These are phyloP conservation scores for Magallana gigas DNA, from an alignment of 1,140 invertebrate genomes.

Conservation along the genomic window DNA sequence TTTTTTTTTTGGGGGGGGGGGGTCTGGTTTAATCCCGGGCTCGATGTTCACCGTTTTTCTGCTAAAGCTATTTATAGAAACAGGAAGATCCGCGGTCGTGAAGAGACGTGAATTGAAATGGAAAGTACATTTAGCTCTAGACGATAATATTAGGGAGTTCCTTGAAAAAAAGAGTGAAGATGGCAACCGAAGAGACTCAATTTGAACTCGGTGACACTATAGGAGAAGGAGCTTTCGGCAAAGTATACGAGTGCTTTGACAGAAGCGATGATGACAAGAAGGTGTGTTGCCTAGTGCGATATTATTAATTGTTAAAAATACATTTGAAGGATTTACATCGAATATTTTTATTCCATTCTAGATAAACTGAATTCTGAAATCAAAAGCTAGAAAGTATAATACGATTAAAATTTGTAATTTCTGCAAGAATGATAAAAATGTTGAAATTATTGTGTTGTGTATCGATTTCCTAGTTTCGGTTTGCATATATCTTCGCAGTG, in stretches of 20 bases:
- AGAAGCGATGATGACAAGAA: constrained; percentile 29
- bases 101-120: neutral
- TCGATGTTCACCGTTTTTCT: neutral
- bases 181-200: constrained; percentile 37
- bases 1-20: no score
- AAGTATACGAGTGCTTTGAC: constrained; percentile 59
- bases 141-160: neutral
- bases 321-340: neutral
- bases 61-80: neutral
- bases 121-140: neutral
- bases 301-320: neutral
- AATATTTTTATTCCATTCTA: neutral
- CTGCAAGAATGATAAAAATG: neutral
- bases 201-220: constrained; percentile 60
- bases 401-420: neutral
- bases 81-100: neutral
- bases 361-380: neutral
- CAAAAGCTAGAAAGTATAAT: neutral
- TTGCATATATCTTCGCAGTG: neutral
- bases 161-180: neutral
- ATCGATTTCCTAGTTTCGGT: neutral
- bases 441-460: neutral
- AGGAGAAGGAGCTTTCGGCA: constrained; percentile 67
- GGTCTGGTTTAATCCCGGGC: neutral
- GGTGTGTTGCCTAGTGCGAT: constrained; percentile 32